Base-by-base conservation (phyloP, 37 sponge, comb jelly and placozoan genomes). In the Oopsacas minuta region DNA sequence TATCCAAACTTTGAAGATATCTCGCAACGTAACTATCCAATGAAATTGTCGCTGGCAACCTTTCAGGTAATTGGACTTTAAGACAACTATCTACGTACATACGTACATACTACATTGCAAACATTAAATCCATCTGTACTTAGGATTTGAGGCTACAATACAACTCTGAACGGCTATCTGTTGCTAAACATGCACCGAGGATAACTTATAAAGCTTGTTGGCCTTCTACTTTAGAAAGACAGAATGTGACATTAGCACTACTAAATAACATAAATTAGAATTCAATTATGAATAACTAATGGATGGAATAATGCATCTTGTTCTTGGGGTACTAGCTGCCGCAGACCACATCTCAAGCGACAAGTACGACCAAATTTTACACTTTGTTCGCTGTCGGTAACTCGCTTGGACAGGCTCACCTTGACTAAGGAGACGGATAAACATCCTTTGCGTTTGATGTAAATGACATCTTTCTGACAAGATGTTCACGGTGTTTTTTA, bases 141-240 rank as follows among this genome's bases (percentile, higher is more conserved):
- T 8, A 42, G 28, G 30, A 10, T 32, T 32, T 61, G 22, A 25
- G 75, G 28, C 32, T 61, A 32, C 1, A 32, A 34, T 61, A 61
- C 75, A 61, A 61, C 22, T 25, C 75, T 61, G 75, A 61, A 32
- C 75, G 28, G 28, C 22, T 25, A 34, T 61, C 75, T 61, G 32
- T 61, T 32, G 75, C 75, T 25, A 61, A 61, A 61, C 28, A 32
- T 25, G 75, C 75, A 32, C 75, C 75, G 32, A 25, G 75, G 32
- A 32, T 61, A 61, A 61, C 75, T 32, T 25, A 25, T 32, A 61
- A 61, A 34, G 75, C 75, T 32, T 61, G 75, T 61, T 61, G 75
- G 75, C 75, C 75, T 61, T 61, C 75, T 32, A 61, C 32, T 61
- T 61, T 61, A 12, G 75, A 61, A n/a, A 25, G 75, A 25, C 75